Base-by-base conservation (phyloP, 2,113 vertebrate genomes). In the Leptodactylus fuscus region DNA sequence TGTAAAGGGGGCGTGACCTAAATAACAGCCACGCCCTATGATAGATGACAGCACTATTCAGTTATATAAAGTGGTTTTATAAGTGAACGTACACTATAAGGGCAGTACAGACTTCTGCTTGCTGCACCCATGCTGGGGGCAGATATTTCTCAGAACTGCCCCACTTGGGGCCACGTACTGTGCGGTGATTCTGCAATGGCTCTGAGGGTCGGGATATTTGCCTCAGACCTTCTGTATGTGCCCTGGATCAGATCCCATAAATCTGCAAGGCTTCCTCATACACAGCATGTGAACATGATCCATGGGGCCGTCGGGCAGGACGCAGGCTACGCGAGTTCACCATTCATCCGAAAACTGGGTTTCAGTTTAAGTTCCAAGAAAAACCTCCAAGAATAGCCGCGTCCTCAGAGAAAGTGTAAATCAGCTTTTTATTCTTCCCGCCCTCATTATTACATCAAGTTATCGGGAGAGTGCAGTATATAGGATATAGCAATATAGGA, bases 311-410 rank as follows among this genome's bases (percentile, higher is more conserved):
- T 70, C 62, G 27, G 24, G 48, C 20, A 51, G 44, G 48, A 82
- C 41, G 16, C 24, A 60, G 69, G 81, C 67, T 11, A 44, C 36
- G 8, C 11, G 32, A 73, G 32, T 82, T 82, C 69, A 58, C 49
- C 1, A 67, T 32, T 67, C 41, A 81, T 67, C 80, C 22, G 27
- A 48, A 49, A 81, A 81, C 12, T 41, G n/a, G 38, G 11, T 76
- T 75, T 83, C 65, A 60, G 71, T 49, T 48, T 83, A 58, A 48
- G 13, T 83, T 83, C 82, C 70, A 83, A 83, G 81, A 83, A 83
- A 74, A 74, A 83, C 49, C 20, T 83, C 81, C 69, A 53, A 74
- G 81, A 83, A 83, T 74, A 83, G 81, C 51, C 3, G 20, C 11
- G 81, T 55, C 81, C 36, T 34, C 81, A 20, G 82, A 53, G 71